A percentile compares a stretch with the other conserved stretches of the same genome.
Conservation (phyloP, 2,113 vertebrate species). For the Desmodus rotundus region DNA sequence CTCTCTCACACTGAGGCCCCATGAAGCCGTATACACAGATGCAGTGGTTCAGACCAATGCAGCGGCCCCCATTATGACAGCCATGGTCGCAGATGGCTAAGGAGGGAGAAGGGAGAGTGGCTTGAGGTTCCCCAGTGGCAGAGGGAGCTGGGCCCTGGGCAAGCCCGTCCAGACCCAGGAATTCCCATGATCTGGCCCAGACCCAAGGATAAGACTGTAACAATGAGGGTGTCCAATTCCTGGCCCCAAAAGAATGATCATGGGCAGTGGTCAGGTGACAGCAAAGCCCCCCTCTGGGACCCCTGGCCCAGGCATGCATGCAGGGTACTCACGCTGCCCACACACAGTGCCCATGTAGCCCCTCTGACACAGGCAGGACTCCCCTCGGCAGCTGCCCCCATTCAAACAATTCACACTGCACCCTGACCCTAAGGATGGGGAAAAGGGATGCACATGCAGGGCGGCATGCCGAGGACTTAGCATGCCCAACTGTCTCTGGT, state of each 20-base stretch:
- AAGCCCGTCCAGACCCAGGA: not conserved
- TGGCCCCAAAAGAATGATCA: not conserved
- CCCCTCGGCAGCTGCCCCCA: conserved; percentile 88
- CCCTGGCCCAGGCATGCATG: fast-evolving
- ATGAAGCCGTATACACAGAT: conserved; percentile 94
- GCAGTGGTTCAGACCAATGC: conserved; percentile 92
- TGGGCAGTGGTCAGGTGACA: not conserved
- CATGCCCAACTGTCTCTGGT: not conserved
- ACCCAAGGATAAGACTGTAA: not conserved
- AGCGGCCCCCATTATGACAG: conserved; percentile 92
- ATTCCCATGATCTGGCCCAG: not conserved
- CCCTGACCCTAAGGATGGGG: conserved; percentile 81
- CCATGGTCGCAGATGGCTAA: conserved; percentile 90
- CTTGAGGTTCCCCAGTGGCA: not conserved
- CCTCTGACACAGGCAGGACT: conserved; percentile 88
- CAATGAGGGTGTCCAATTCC: not conserved
- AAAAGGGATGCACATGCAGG: fast-evolving
- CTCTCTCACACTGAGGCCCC: conserved; percentile 94
- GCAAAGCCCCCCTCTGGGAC: not conserved
- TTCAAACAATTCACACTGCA: conserved; percentile 94
- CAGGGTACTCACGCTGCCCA: conserved; percentile 89
- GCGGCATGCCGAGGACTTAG: fast-evolving
- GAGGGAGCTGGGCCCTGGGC: not conserved
- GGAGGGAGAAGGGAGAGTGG: not conserved
- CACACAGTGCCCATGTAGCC: conserved; percentile 91